Percentiles rank a stretch among this genome's conserved stretches.
Evolutionary conservation across 2,888 invertebrate genomes (phyloP).

Genomic region (Hedya salicella): DNA sequence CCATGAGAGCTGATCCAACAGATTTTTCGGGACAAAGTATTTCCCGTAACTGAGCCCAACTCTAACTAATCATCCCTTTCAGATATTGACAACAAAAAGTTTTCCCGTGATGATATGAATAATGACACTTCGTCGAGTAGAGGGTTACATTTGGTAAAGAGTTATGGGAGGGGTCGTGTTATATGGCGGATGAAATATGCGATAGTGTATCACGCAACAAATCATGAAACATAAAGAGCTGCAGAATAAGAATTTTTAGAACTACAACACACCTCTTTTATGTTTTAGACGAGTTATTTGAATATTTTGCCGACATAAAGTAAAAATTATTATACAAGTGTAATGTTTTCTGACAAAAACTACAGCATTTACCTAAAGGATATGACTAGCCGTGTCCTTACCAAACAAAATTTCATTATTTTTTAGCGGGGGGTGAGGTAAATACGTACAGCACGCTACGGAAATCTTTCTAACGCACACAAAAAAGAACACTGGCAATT

Average conservation of each 20-base stretch:
- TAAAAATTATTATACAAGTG: too few species aligned
- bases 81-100: slow-evolving; percentile 41
- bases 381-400: too few species aligned
- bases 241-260: slow-evolving; percentile 12
- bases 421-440: too few species aligned
- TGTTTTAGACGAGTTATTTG: background rate
- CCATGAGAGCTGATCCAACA: slow-evolving; percentile 24
- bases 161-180: slow-evolving; percentile 40
- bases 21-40: slow-evolving; percentile 34
- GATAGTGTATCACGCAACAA: slow-evolving; percentile 34
- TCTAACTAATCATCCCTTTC: slow-evolving; percentile 42
- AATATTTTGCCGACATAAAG: background rate
- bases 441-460: too few species aligned
- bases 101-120: slow-evolving; percentile 39
- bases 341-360: too few species aligned
- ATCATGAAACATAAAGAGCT: slow-evolving; percentile 24
- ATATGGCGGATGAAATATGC: slow-evolving; percentile 43
- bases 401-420: too few species aligned
- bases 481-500: too few species aligned
- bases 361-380: too few species aligned
- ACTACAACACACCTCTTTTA: slow-evolving; percentile 27
- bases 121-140: slow-evolving; percentile 27
- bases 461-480: too few species aligned
- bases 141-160: slow-evolving; percentile 42
- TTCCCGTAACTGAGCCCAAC: slow-evolving; percentile 29